Conservation (phyloP, 35 echinoderm and acorn worm genomes). For the Holothuria glaberrima region DNA sequence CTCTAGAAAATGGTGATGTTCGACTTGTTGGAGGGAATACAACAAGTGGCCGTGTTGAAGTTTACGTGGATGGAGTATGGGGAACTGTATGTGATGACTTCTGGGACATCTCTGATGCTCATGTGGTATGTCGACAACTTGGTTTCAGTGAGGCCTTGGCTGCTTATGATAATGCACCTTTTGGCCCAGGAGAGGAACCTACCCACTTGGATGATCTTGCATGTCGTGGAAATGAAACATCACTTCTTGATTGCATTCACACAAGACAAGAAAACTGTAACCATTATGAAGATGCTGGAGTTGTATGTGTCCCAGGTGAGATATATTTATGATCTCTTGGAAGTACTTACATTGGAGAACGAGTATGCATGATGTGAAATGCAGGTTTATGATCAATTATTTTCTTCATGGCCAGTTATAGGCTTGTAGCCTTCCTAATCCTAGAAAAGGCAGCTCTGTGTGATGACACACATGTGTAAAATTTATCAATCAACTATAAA, state of each 20-base stretch:
- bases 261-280: constrained; percentile 1
- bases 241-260: constrained; percentile 4
- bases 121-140: constrained; percentile 42
- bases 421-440: too few species aligned
- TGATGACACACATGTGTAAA: too few species aligned
- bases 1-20: not conserved
- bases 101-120: constrained; percentile 18
- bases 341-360: too few species aligned
- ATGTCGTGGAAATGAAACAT: not conserved
- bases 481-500: too few species aligned
- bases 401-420: too few species aligned
- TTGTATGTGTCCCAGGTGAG: not conserved
- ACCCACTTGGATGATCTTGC: constrained; percentile 25
- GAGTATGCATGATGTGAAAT: too few species aligned
- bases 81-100: constrained; percentile 45
- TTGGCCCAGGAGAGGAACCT: constrained; percentile 2
- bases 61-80: constrained; percentile 5
- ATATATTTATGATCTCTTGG: too few species aligned
- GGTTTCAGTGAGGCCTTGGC: constrained; percentile 2
- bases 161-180: not conserved
- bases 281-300: constrained; percentile 49
- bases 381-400: too few species aligned
- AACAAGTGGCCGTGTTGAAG: constrained; percentile 6
- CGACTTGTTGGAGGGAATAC: not conserved
- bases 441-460: too few species aligned